phyloP scores from a whole-genome alignment of 1,140 invertebrate species.

The Monomorium pharaonis region DNA sequence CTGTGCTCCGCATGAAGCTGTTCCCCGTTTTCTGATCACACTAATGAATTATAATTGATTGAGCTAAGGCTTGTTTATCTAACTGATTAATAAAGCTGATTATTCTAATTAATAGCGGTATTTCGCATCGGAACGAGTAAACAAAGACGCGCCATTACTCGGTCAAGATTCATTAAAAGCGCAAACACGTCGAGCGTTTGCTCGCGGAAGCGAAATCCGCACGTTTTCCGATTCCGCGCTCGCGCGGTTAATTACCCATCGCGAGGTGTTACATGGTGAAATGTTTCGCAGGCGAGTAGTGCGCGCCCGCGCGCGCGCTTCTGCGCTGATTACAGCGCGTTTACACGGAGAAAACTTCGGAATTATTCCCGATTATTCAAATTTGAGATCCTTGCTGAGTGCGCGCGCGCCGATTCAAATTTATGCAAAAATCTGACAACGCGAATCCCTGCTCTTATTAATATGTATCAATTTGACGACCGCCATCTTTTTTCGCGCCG shows the following conservation, averaged over 20 bases:
- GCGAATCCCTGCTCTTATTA: conserved; percentile 78
- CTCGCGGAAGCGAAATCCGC: conserved; percentile 19
- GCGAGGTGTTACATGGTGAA: conserved; percentile 68
- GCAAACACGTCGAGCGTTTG: conserved; percentile 62
- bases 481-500: conserved; percentile 42
- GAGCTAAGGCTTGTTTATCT: conserved; percentile 45
- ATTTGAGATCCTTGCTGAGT: conserved; percentile 75
- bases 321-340: conserved; percentile 70
- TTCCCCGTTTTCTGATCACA: conserved; percentile 26
- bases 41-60: conserved; percentile 53
- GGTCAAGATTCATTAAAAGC: conserved; percentile 75
- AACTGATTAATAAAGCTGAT: conserved; percentile 59
- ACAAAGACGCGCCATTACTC: conserved; percentile 59
- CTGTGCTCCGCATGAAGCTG: conserved; percentile 20
- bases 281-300: conserved; percentile 69
- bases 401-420: conserved; percentile 76
- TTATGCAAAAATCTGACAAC: conserved; percentile 80
- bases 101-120: conserved; percentile 59
- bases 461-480: conserved; percentile 80
- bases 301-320: conserved; percentile 35
- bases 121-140: conserved; percentile 53
- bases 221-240: conserved; percentile 63
- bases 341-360: conserved; percentile 76
- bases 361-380: conserved; percentile 82
- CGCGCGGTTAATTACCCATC: conserved; percentile 69